Evolutionary conservation across 2,797 vertebrate species (phyloP).

Genomic region (Peromyscus eremicus): DNA sequence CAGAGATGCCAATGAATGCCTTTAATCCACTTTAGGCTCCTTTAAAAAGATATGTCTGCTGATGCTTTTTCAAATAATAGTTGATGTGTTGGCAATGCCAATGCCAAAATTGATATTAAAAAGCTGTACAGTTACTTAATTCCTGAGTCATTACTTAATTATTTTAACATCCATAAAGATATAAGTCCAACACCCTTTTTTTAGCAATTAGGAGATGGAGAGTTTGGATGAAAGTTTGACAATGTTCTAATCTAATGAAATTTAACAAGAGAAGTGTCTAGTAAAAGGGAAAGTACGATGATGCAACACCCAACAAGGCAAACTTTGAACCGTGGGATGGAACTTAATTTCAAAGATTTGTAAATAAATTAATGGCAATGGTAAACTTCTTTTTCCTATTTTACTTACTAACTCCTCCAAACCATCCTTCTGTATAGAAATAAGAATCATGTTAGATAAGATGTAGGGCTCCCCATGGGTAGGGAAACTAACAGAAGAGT

Average conservation of each 20-base stretch:
- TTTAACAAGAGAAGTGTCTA: conserved; percentile 40
- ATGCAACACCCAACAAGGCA: not conserved
- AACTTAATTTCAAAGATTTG: conserved; percentile 53
- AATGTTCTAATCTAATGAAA: conserved; percentile 60
- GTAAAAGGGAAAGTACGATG: conserved; percentile 22
- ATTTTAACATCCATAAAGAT: conserved; percentile 63
- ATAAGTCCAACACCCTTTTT: conserved; percentile 57
- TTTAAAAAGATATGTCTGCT: conserved; percentile 38
- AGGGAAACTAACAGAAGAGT: not conserved
- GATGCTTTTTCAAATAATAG: conserved; percentile 68
- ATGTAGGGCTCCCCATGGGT: not conserved
- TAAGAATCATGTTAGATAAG: not conserved
- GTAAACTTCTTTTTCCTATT: conserved; percentile 11
- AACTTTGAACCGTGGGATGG: not conserved
- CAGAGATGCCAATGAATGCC: too few species aligned
- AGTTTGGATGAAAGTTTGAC: conserved; percentile 63
- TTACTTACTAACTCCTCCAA: conserved; percentile 34
- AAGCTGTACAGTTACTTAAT: conserved; percentile 60
- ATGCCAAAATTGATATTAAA: conserved; percentile 67
- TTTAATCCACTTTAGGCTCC: conserved; percentile 20
- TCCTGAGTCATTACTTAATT: conserved; percentile 74
- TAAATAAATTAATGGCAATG: conserved; percentile 45
- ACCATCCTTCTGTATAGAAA: not conserved
- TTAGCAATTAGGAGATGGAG: conserved; percentile 77
- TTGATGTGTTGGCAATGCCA: conserved; percentile 58